Evolutionary conservation across 2,888 invertebrate genomes (phyloP), one percentile per base, ranked within the genome.

Genomic region (Acanthococcus lagerstroemiae): DNA sequence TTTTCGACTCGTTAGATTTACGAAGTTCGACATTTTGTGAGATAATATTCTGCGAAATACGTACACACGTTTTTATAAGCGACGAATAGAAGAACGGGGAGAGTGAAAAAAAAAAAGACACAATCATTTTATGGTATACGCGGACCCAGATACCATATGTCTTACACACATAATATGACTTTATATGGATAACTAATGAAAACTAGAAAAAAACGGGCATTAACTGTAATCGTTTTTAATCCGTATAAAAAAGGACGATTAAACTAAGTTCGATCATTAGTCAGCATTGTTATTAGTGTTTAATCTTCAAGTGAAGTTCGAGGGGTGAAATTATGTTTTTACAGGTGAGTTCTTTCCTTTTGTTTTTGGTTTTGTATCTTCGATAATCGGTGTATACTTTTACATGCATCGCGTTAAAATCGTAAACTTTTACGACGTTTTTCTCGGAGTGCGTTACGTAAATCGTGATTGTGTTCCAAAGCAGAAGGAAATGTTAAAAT

Each of bases 101-200:
- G 5, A 22, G 24, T 12, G 24, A 24, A 21, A 52, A 52, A 52
- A 22, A 52, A 22, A 52, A 22, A 52, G 22, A 24, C 5, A 52
- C 52, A 50, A 61, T 27, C 30, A 30, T 61, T 52, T 61, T 61
- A 61, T 61, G 61, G 61, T n/a, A 61, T 52, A 61, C 50, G 50
- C 50, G 50, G 61, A 52, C 61, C 61, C 61, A 61, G 61, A 61
- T 61, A 61, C 61, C 52, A 61, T 37, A 61, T 61, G 50, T 27
- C 26, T 61, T 61, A 61, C 50, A 50, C 61, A 61, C 61, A 61
- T 61, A 61, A 61, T 61, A 61, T 61, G 50, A 52, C 61, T 61
- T 61, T 61, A 61, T 61, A 61, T 50, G 61, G 61, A 52, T 50
- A 61, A 46, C 52, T 27, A 61, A 61, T 61, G 57, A 61, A 52